Evolutionary conservation across 2,888 invertebrate species (phyloP).

Genomic region (Machimus atricapillus): DNA sequence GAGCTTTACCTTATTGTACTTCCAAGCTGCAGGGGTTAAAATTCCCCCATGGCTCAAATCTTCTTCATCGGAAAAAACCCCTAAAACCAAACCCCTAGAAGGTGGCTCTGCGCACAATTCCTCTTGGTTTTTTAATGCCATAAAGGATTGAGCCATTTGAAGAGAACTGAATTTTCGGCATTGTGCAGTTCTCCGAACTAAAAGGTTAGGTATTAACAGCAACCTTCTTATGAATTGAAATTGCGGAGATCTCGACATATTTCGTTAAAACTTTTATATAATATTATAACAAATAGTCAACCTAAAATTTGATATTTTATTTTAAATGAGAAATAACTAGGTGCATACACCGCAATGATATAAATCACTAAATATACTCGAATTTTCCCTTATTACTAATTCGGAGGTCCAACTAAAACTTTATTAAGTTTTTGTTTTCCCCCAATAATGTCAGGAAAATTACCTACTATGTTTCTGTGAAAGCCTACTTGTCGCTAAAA

Average conservation of each 20-base stretch:
- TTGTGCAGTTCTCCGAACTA: not conserved
- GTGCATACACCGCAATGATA: not conserved
- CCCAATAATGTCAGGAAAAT: not conserved
- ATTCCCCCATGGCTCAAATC: slow-evolving; percentile 64
- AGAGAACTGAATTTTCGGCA: not conserved
- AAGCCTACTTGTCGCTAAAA: not conserved
- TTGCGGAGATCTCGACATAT: not conserved
- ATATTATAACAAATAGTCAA: not conserved
- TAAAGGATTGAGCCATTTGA: not conserved
- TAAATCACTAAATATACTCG: not conserved
- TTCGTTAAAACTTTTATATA: not conserved
- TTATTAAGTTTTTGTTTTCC: not conserved
- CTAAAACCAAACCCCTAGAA: slow-evolving; percentile 67
- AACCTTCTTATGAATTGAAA: not conserved
- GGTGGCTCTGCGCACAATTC: slow-evolving; percentile 59
- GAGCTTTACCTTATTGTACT: not conserved
- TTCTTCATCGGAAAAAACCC: slow-evolving; percentile 70
- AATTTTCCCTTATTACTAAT: slow-evolving; percentile 16
- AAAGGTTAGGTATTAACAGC: not conserved
- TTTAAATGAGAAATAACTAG: not conserved
- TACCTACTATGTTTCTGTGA: not conserved
- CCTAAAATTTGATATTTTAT: not conserved
- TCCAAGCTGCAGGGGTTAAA: slow-evolving; percentile 63
- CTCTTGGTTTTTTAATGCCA: slow-evolving; percentile 49
- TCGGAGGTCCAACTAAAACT: not conserved